Percentiles rank a stretch among this genome's conserved stretches.
Evolutionary conservation across 1,140 invertebrate species (phyloP).

Genomic region (Wasmannia auropunctata): DNA sequence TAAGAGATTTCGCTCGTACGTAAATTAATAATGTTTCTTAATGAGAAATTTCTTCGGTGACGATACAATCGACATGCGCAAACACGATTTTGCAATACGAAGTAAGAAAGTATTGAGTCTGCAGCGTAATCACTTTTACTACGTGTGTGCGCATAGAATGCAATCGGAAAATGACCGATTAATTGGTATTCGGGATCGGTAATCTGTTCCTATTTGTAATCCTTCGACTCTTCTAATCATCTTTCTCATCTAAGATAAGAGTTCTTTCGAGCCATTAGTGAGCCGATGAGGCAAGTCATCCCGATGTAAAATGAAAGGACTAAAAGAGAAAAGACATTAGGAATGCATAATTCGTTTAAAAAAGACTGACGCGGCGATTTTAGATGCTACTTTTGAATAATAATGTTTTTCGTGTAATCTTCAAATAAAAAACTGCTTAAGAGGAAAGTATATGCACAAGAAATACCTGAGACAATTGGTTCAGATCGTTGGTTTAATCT

Average conservation of each 20-base stretch:
- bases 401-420: neutral
- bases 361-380: neutral
- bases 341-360: too few relatives aligned
- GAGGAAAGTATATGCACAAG: neutral
- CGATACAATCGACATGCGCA: neutral
- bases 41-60: conserved; percentile 50
- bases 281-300: neutral
- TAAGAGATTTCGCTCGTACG: neutral
- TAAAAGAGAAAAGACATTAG: neutral
- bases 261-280: neutral
- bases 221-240: neutral
- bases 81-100: neutral
- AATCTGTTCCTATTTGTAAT: neutral
- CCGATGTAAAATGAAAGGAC: neutral
- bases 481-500: neutral
- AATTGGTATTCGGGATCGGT: neutral
- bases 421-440: neutral
- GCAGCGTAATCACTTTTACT: conserved; percentile 7
- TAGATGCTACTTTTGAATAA: neutral
- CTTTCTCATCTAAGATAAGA: neutral
- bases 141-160: neutral
- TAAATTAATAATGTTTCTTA: conserved; percentile 25
- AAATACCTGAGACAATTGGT: neutral
- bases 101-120: neutral
- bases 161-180: conserved; percentile 1